phyloP scores from a whole-genome alignment of 2,888 invertebrate genomes.

The Melolontha melolontha region DNA sequence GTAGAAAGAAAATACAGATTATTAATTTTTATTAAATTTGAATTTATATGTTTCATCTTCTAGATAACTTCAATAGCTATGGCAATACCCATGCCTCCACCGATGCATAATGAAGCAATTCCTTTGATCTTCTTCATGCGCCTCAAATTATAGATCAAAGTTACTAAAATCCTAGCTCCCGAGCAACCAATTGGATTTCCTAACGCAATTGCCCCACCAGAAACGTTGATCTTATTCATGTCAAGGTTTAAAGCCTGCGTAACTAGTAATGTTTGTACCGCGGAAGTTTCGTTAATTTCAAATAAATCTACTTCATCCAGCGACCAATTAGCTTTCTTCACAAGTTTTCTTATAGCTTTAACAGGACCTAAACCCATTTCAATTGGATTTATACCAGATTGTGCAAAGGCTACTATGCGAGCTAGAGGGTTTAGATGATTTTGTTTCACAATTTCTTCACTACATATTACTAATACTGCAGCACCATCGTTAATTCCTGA shows the following conservation, averaged over 20 bases:
- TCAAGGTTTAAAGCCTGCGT: slow-evolving; percentile 74
- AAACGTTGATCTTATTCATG: slow-evolving; percentile 77
- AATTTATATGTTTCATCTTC: too few relatives aligned
- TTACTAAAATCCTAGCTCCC: slow-evolving; percentile 77
- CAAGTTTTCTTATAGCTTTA: slow-evolving; percentile 74
- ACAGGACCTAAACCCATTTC: slow-evolving; percentile 88
- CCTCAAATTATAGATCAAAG: slow-evolving; percentile 77
- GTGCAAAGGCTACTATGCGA: slow-evolving; percentile 80
- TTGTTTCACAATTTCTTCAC: slow-evolving; percentile 70
- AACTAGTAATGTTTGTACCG: slow-evolving; percentile 79
- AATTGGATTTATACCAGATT: slow-evolving; percentile 82
- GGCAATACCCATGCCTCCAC: slow-evolving; percentile 91
- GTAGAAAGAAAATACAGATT: too few relatives aligned
- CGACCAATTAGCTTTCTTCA: slow-evolving; percentile 71
- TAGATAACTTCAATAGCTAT: slow-evolving; percentile 69
- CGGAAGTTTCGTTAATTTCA: slow-evolving; percentile 91
- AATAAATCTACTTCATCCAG: slow-evolving; percentile 82
- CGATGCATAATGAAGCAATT: slow-evolving; percentile 83
- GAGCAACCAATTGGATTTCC: slow-evolving; percentile 90
- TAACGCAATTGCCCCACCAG: slow-evolving; percentile 85
- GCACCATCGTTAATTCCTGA: slow-evolving; percentile 92
- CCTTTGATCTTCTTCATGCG: slow-evolving; percentile 76
- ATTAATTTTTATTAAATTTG: too few relatives aligned
- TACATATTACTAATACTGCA: slow-evolving; percentile 83
- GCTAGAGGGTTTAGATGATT: slow-evolving; percentile 75